These are phyloP conservation scores for Pseudobourletiella spinata DNA, from an alignment of 1,140 invertebrate genomes.

Conservation along the genomic window DNA sequence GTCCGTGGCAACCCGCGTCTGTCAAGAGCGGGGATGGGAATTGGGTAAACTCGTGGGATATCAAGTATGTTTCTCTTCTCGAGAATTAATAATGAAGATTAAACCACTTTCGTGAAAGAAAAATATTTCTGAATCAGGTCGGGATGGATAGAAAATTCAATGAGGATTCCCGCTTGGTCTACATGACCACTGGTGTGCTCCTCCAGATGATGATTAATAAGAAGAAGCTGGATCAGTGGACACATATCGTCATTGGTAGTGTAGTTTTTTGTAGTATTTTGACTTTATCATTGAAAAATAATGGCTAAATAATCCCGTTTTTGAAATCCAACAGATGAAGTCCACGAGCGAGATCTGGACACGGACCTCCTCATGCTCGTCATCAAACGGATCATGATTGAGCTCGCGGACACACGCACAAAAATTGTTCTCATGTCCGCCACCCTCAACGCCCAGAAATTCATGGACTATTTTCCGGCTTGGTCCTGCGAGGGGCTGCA, in stretches of 20 bases:
- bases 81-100: slow-evolving; percentile 47
- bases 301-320: no score
- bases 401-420: slow-evolving; percentile 12
- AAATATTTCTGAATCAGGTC: no score
- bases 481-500: slow-evolving; percentile 39
- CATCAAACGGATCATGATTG: slow-evolving; percentile 54
- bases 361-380: slow-evolving; percentile 86
- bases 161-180: slow-evolving; percentile 68
- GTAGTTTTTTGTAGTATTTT: neutral
- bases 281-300: no score
- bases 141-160: slow-evolving; percentile 52
- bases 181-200: slow-evolving; percentile 69
- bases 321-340: slow-evolving; percentile 55
- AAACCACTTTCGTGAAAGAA: no score
- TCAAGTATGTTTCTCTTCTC: slow-evolving; percentile 57
- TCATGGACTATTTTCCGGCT: slow-evolving; percentile 50
- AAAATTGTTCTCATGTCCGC: slow-evolving; percentile 54
- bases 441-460: slow-evolving; percentile 45
- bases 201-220: slow-evolving; percentile 54
- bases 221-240: slow-evolving; percentile 52
- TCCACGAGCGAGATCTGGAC: slow-evolving; percentile 91
- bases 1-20: slow-evolving; percentile 80
- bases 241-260: slow-evolving; percentile 76
- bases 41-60: slow-evolving; percentile 80
- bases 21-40: slow-evolving; percentile 71